Evolutionary conservation across 2,888 invertebrate genomes (phyloP), one percentile per base, ranked within the genome.

Genomic region (Tiphia femorata): DNA sequence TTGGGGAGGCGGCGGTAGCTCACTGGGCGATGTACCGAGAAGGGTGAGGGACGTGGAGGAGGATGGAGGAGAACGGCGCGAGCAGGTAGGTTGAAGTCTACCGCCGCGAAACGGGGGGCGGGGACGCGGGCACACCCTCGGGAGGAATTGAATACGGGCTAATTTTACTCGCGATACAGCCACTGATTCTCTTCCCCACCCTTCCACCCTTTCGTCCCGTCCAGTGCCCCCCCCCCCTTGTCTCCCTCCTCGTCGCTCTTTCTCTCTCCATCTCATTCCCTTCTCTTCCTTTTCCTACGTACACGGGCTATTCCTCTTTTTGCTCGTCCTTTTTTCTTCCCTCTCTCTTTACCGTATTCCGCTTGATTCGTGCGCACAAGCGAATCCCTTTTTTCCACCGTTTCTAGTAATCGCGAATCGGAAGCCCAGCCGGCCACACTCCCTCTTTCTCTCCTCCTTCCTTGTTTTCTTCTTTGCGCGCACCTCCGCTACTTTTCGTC

Each of bases 71-170:
- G n/a, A n/a, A n/a, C n/a, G n/a, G n/a, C n/a, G n/a, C n/a, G 33
- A 1, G 12, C 12, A 14, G 33, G 8, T n/a, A 14, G 33, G 12
- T 14, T 12, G 33, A 8, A 12, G 25, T 25, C 25, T 25, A 8
- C 8, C 7, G 23, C 14, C 14, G 20, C 2, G n/a, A 41, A 12
- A 21, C 6, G 41, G 14, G 21, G 41, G 8, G 21, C 4, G 8
- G 21, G 21, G 20, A 23, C 21, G 51, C 44, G 33, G 48, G 38
- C 54, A 57, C 67, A 71, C 79, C 80, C 76, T 58, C 64, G 74
- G 76, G 78, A 82, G 77, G 79, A 80, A 83, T 82, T 83, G 78
- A 83, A 83, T 83, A 78, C 81, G 72, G 73, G 80, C 82, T 83
- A 83, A 83, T 83, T 83, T 82, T 73, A 74, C 75, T 72, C 74